phyloP scores from a whole-genome alignment of 2,888 invertebrate species.

The Heliconius aoede region DNA sequence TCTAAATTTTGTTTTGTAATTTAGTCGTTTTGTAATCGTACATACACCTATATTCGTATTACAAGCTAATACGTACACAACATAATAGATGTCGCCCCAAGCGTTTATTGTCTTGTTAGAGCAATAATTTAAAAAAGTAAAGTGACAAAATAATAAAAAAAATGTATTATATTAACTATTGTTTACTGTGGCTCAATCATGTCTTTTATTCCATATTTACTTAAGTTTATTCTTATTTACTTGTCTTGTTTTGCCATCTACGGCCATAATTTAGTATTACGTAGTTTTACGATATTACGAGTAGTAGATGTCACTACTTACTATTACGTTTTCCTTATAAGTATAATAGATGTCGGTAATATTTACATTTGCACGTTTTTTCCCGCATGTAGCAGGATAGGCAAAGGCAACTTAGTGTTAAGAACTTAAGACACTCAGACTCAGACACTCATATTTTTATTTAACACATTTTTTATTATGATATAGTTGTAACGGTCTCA shows the following conservation, averaged over 20 bases:
- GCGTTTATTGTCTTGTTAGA: not conserved
- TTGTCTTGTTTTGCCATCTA: too few relatives aligned
- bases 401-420: too few relatives aligned
- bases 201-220: too few relatives aligned
- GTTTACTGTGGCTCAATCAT: not conserved
- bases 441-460: too few relatives aligned
- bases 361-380: too few relatives aligned
- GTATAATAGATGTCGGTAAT: not conserved
- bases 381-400: too few relatives aligned
- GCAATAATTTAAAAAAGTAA: not conserved
- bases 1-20: not conserved
- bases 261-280: not conserved
- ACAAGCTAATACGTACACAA: not conserved
- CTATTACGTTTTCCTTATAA: not conserved
- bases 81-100: not conserved
- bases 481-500: too few relatives aligned
- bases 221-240: too few relatives aligned
- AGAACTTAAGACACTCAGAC: too few relatives aligned
- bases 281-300: not conserved
- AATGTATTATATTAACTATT: not conserved
- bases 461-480: too few relatives aligned
- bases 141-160: too few relatives aligned
- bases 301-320: not conserved
- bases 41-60: not conserved
- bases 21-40: not conserved